A percentile compares a stretch with the other conserved stretches of the same genome.
phyloP scores from a whole-genome alignment of 2,113 vertebrate genomes.

The Pelecanus crispus region DNA sequence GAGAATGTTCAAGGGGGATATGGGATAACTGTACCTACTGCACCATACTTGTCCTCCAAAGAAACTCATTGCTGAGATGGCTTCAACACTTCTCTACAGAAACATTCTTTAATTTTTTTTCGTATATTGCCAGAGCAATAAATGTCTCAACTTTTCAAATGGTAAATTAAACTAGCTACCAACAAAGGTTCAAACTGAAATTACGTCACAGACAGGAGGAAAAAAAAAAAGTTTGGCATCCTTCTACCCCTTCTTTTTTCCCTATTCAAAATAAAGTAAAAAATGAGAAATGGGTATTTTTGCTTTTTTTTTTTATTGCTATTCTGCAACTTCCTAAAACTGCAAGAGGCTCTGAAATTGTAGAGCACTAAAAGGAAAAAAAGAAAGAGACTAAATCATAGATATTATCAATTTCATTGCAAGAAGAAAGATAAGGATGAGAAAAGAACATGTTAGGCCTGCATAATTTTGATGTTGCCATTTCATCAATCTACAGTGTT shows the following conservation, averaged over 20 bases:
- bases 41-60: neutral
- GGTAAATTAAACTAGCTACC: neutral
- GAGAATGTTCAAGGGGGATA: neutral
- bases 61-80: neutral
- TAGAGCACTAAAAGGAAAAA: neutral
- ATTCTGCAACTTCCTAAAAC: neutral
- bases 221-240: neutral
- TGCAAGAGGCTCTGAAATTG: neutral
- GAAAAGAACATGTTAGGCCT: neutral
- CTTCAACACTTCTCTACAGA: neutral
- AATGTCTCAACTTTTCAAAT: neutral
- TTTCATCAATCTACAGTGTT: neutral
- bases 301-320: neutral
- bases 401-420: neutral
- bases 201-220: neutral
- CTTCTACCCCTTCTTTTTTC: neutral
- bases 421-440: neutral
- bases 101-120: neutral
- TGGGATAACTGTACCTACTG: neutral
- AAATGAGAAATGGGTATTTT: neutral
- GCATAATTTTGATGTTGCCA: neutral
- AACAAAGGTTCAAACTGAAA: neutral
- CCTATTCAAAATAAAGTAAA: neutral
- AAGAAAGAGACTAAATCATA: neutral
- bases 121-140: neutral